Percentiles rank a stretch among this genome's conserved stretches.
These are phyloP conservation scores for Macrostomum lignano DNA, from an alignment of 1,140 invertebrate genomes.

Conservation along the genomic window DNA sequence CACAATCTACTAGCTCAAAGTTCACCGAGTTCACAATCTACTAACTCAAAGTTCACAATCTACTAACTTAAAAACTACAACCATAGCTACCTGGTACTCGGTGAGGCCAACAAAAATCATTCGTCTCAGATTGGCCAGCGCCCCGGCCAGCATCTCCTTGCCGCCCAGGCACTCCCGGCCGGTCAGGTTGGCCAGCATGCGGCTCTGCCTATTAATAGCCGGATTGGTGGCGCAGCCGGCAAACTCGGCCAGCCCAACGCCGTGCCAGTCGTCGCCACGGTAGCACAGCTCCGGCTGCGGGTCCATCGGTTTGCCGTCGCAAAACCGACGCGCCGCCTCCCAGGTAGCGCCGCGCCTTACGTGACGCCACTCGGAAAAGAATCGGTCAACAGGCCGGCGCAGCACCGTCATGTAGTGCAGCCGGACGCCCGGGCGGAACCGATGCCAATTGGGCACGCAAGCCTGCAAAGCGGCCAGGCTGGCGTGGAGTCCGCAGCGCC, in stretches of 20 bases:
- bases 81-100: slow-evolving; percentile 72
- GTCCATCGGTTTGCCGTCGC: slow-evolving; percentile 41
- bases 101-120: slow-evolving; percentile 91
- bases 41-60: no score
- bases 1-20: no score
- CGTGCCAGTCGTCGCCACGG: slow-evolving; percentile 31
- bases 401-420: no score
- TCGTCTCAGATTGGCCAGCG: slow-evolving; percentile 63
- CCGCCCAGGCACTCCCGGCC: no score
- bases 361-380: slow-evolving; percentile 70
- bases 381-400: no score
- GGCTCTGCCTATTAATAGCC: slow-evolving; percentile 72
- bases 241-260: slow-evolving; percentile 49
- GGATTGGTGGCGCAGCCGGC: slow-evolving; percentile 63
- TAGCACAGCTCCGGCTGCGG: no score
- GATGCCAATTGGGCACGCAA: no score
- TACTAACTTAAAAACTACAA: no score
- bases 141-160: slow-evolving; percentile 56
- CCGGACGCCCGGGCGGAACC: no score
- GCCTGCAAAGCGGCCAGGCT: no score
- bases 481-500: slow-evolving; percentile 93
- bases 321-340: slow-evolving; percentile 28
- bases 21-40: no score
- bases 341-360: slow-evolving; percentile 90
- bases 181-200: slow-evolving; percentile 69